phyloP scores from a whole-genome alignment of 2,797 vertebrate genomes.

The Lindbergichthys nudifrons region DNA sequence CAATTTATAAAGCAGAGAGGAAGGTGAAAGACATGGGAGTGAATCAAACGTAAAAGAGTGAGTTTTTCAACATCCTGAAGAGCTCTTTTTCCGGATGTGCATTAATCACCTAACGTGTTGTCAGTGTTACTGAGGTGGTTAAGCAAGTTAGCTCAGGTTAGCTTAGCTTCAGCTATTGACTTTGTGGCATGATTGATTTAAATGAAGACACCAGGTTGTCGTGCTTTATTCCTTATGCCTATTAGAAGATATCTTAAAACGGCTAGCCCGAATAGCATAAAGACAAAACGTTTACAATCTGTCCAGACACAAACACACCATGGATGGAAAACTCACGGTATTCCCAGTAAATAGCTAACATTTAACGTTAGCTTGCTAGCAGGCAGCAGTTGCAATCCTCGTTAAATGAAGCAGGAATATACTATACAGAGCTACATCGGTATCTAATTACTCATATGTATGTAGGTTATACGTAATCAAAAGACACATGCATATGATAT shows the following conservation, averaged over 20 bases:
- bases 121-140: not conserved
- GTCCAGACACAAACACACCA: not conserved
- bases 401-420: not conserved
- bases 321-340: not conserved
- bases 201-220: not conserved
- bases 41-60: not conserved
- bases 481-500: not conserved
- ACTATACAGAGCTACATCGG: accelerated
- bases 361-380: slow-evolving; percentile 32
- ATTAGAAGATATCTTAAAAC: accelerated
- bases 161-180: slow-evolving; percentile 21
- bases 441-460: too few relatives aligned
- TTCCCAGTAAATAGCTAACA: slow-evolving; percentile 31
- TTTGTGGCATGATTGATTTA: not conserved
- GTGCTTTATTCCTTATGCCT: accelerated
- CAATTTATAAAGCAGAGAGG: not conserved
- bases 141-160: slow-evolving; percentile 27
- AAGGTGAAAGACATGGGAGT: not conserved
- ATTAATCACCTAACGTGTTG: not conserved
- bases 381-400: not conserved
- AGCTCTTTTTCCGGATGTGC: not conserved
- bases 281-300: not conserved
- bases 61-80: not conserved
- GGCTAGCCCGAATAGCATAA: accelerated
- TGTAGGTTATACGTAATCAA: accelerated